A percentile compares a stretch with the other conserved stretches of the same genome.
Evolutionary conservation across 1,140 invertebrate genomes (phyloP).

Genomic region (Microplitis demolitor): DNA sequence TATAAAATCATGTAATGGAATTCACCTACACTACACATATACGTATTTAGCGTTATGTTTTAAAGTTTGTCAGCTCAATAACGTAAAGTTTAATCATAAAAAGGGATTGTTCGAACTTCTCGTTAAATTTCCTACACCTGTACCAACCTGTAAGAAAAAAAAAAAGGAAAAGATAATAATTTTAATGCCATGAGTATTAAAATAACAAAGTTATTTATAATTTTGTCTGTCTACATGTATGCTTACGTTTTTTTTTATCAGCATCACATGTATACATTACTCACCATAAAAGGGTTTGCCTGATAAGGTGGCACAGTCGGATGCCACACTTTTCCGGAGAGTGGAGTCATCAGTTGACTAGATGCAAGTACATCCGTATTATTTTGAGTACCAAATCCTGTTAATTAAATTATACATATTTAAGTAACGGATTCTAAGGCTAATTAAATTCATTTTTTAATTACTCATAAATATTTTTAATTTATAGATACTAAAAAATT

Average conservation of each 20-base stretch:
- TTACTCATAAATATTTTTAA: no score
- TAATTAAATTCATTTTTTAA: neutral
- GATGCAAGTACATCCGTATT: conserved; percentile 57
- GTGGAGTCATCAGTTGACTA: conserved; percentile 56
- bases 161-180: conserved; percentile 15
- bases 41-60: conserved; percentile 38
- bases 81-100: conserved; percentile 53
- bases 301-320: conserved; percentile 55
- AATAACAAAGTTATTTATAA: neutral
- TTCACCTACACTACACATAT: conserved; percentile 42
- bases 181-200: neutral
- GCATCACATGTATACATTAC: conserved; percentile 22
- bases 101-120: conserved; percentile 61
- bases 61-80: conserved; percentile 32
- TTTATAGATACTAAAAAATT: conserved; percentile 11
- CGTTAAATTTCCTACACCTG: conserved; percentile 52
- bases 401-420: conserved; percentile 45
- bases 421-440: conserved; percentile 1
- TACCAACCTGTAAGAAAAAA: conserved; percentile 50
- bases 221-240: neutral
- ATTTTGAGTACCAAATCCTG: conserved; percentile 48
- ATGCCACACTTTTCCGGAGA: conserved; percentile 58
- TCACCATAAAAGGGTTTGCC: conserved; percentile 59
- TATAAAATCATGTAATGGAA: conserved; percentile 50
- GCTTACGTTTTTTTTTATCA: neutral